A percentile compares a stretch with the other conserved stretches of the same genome.
Evolutionary conservation across 2,888 invertebrate genomes (phyloP).

Genomic region (Acanthosepion pharaonis): DNA sequence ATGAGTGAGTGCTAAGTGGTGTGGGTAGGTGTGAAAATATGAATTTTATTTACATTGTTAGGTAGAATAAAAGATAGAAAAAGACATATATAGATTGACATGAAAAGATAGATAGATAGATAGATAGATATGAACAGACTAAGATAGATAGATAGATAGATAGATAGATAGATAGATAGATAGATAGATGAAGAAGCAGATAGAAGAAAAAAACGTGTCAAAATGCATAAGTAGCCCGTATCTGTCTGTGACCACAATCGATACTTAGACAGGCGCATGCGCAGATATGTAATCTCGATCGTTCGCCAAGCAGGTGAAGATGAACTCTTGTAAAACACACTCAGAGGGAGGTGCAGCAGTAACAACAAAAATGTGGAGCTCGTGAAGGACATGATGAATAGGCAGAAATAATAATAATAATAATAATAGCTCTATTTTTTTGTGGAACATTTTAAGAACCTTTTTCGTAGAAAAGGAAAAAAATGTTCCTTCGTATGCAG

Average conservation of each 20-base stretch:
- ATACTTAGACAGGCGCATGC: neutral
- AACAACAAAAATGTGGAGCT: neutral
- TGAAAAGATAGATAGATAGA: neutral
- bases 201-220: neutral
- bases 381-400: neutral
- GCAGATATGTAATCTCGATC: neutral
- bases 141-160: neutral
- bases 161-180: too few species aligned
- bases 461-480: neutral
- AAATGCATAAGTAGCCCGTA: neutral
- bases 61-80: too few species aligned
- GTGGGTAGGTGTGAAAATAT: too few species aligned
- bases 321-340: neutral
- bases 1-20: too few species aligned
- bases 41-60: too few species aligned
- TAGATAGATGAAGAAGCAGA: too few species aligned
- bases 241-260: neutral
- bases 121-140: neutral
- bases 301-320: neutral
- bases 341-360: neutral
- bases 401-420: neutral
- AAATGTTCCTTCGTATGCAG: neutral
- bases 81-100: too few species aligned
- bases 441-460: slow-evolving; percentile 33
- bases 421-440: neutral